phyloP scores from a whole-genome alignment of 2,888 invertebrate genomes.

The Erebia epiphron region DNA sequence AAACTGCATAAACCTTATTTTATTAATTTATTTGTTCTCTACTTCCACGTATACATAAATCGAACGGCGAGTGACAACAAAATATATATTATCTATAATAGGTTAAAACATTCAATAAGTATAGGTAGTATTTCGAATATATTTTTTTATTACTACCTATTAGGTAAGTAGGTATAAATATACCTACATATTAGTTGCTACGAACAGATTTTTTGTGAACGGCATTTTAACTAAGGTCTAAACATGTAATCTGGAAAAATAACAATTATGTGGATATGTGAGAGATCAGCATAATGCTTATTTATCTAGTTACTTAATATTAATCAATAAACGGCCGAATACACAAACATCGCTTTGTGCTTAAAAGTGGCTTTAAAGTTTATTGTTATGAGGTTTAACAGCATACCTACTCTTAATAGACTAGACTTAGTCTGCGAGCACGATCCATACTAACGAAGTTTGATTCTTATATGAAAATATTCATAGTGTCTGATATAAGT shows the following conservation, averaged over 20 bases:
- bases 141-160: not conserved
- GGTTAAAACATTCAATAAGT: slow-evolving; percentile 47
- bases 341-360: no score
- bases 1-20: slow-evolving; percentile 18
- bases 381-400: no score
- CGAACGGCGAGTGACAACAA: slow-evolving; percentile 44
- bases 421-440: no score
- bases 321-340: no score
- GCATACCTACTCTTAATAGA: no score
- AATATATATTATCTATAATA: slow-evolving; percentile 46
- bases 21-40: slow-evolving; percentile 40
- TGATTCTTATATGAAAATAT: no score
- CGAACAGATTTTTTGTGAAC: not conserved
- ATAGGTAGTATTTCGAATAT: slow-evolving; percentile 29
- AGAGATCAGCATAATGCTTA: no score
- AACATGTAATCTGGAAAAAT: slow-evolving; percentile 7
- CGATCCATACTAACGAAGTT: no score
- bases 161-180: slow-evolving; percentile 1
- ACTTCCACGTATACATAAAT: slow-evolving; percentile 49
- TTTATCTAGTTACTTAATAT: no score
- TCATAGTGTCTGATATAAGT: no score
- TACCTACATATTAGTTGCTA: not conserved
- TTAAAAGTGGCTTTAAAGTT: no score
- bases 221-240: not conserved
- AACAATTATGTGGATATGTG: not conserved